phyloP scores from a whole-genome alignment of 2,113 vertebrate species.

The Rattus rattus region DNA sequence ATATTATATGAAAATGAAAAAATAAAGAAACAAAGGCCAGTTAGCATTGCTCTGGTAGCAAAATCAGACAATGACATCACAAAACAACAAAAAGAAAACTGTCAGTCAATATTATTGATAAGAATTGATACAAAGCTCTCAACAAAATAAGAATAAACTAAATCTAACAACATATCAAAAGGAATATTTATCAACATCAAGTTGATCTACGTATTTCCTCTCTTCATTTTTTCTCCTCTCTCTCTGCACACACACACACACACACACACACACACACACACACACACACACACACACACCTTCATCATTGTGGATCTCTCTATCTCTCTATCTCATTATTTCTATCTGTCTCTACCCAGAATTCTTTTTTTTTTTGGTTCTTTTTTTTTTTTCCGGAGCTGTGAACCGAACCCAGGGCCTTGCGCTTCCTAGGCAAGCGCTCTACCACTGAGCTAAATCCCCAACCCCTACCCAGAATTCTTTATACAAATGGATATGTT shows the following conservation, averaged over 20 bases:
- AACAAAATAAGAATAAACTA: neutral
- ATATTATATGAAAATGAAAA: neutral
- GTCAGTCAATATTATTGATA: neutral
- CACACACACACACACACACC: neutral
- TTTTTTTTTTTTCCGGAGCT: too few species aligned
- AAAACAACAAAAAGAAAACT: neutral
- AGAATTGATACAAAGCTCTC: neutral
- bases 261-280: neutral
- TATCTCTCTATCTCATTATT: neutral
- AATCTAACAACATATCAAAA: neutral
- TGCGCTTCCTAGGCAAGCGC: too few species aligned
- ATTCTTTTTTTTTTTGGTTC: too few species aligned
- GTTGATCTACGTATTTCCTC: neutral
- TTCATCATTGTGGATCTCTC: too few species aligned
- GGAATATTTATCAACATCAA: neutral
- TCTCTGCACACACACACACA: neutral
- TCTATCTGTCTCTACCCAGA: neutral
- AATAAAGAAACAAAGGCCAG: neutral
- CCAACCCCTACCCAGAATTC: too few species aligned
- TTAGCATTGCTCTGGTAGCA: neutral
- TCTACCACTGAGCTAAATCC: too few species aligned
- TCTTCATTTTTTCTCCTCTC: neutral
- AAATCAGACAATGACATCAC: neutral
- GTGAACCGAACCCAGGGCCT: too few species aligned
- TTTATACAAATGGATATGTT: too few species aligned